Base-by-base conservation (phyloP, 2,797 vertebrate species). In the Knipowitschia caucasica region DNA sequence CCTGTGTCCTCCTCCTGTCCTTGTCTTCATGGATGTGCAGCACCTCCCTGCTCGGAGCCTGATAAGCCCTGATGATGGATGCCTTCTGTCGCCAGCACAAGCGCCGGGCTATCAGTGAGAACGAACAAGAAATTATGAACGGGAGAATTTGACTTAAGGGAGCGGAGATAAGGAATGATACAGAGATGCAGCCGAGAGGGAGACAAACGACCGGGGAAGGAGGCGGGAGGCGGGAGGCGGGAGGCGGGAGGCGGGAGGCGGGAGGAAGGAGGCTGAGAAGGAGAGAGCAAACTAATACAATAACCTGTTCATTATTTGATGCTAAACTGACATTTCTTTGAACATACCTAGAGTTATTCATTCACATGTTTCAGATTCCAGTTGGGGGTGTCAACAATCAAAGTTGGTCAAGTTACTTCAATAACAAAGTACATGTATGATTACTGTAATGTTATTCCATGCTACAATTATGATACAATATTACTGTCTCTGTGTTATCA, bases 21-120 rank as follows among this genome's bases (percentile, higher is more conserved):
- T 39, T 9, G 36, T 83, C 75, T 85, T 80, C 73, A n/a, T 49
- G 24, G 24, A 5, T 50, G 64, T 67, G 73, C 62, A 26, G 57
- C 75, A 65, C 66, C 73, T 68, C 78, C 70, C 64, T 64, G 49
- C 56, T 65, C 9, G 47, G 50, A 49, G 30, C 17, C 61, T 71
- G 75, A 78, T 82, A 79, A 80, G 64, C 70, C 62, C 31, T 62
- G 4, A 64, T 87, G 85, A 86, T 83, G 68, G 69, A 86, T 83
- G 49, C 53, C 10, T n/a, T 33, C 60, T 81, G 78, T 82, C 82
- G 70, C 63, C 45, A 64, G 26, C 64, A 46, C 63, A 33, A 43
- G 64, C 54, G 72, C 20, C n/a, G 15, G 67, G 64, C 65, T 71
- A 77, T 85, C 71, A 69, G 44, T 64, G 72, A 69, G 58, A 50